Percentiles rank a stretch among this genome's conserved stretches.
Evolutionary conservation across 2,888 invertebrate genomes (phyloP).

Genomic region (Dichetophora obliterata): DNA sequence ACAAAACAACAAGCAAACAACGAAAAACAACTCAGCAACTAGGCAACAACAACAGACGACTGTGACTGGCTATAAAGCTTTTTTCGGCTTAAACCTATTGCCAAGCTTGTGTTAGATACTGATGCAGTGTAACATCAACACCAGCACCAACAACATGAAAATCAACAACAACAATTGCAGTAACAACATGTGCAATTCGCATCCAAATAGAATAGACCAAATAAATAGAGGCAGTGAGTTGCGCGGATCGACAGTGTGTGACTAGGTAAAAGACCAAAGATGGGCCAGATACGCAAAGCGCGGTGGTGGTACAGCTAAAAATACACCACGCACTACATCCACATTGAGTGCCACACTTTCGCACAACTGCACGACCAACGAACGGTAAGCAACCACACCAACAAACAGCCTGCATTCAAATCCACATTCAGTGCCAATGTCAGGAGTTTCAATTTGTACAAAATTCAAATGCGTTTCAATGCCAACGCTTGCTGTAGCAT

Average conservation of each 20-base stretch:
- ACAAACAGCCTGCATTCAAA: not conserved
- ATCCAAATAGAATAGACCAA: slow-evolving; percentile 27
- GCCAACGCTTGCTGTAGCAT: slow-evolving; percentile 8
- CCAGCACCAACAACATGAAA: slow-evolving; percentile 13
- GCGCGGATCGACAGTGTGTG: slow-evolving; percentile 27
- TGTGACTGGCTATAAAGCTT: not conserved
- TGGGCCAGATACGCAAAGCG: slow-evolving; percentile 8
- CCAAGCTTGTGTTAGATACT: slow-evolving; percentile 21
- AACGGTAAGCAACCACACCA: not conserved
- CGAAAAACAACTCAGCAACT: slow-evolving; percentile 8
- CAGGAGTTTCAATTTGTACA: slow-evolving; percentile 26
- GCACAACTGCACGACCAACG: not conserved
- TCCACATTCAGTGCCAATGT: slow-evolving; percentile 38
- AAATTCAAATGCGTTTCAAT: slow-evolving; percentile 39
- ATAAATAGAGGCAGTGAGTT: not conserved
- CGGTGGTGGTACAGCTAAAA: slow-evolving; percentile 11
- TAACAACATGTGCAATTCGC: slow-evolving; percentile 51
- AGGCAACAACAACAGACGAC: not conserved
- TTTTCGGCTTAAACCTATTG: not conserved
- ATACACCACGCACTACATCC: not conserved
- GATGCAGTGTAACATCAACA: slow-evolving; percentile 33
- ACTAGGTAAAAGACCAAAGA: slow-evolving; percentile 24
- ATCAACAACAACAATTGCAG: slow-evolving; percentile 52
- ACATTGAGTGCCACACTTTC: slow-evolving; percentile 23
- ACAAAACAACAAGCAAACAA: slow-evolving; percentile 44